Conservation (phyloP, 2,797 vertebrate genomes). For the Dermochelys coriacea region DNA sequence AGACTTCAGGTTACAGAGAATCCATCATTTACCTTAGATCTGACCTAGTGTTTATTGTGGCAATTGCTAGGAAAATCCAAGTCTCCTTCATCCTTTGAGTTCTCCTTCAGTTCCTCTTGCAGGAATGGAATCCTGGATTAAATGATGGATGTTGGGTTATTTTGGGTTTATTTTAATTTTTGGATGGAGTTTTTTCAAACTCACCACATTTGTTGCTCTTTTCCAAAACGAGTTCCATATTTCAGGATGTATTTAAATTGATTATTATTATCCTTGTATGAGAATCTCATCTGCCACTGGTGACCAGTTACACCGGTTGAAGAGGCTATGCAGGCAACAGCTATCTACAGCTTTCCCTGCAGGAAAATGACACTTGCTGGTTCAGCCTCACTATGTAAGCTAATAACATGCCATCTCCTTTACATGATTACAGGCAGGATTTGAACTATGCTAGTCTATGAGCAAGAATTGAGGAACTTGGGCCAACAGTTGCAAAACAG, state of each 20-base stretch:
- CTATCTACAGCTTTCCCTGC: not conserved
- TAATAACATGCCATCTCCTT: slow-evolving; percentile 67
- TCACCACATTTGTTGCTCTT: not conserved
- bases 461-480: slow-evolving; percentile 64
- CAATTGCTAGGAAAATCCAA: not conserved
- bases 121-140: not conserved
- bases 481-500: slow-evolving; percentile 79
- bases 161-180: slow-evolving; percentile 23
- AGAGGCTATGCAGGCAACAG: slow-evolving; percentile 31
- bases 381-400: slow-evolving; percentile 24
- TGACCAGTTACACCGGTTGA: slow-evolving; percentile 52
- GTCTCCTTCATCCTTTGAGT: not conserved
- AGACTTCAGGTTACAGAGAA: too few relatives aligned
- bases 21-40: not conserved
- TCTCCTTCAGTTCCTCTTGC: not conserved
- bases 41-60: not conserved
- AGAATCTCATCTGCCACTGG: slow-evolving; percentile 36
- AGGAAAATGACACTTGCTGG: slow-evolving; percentile 51
- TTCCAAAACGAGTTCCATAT: not conserved
- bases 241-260: slow-evolving; percentile 12
- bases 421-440: slow-evolving; percentile 70
- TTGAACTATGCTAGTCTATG: slow-evolving; percentile 70
- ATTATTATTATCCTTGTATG: slow-evolving; percentile 20
- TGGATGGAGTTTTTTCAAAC: not conserved
- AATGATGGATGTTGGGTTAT: not conserved